Percentiles rank a stretch among this genome's conserved stretches.
Evolutionary conservation across 2,797 vertebrate genomes (phyloP).

Genomic region (Anguilla marmorata): DNA sequence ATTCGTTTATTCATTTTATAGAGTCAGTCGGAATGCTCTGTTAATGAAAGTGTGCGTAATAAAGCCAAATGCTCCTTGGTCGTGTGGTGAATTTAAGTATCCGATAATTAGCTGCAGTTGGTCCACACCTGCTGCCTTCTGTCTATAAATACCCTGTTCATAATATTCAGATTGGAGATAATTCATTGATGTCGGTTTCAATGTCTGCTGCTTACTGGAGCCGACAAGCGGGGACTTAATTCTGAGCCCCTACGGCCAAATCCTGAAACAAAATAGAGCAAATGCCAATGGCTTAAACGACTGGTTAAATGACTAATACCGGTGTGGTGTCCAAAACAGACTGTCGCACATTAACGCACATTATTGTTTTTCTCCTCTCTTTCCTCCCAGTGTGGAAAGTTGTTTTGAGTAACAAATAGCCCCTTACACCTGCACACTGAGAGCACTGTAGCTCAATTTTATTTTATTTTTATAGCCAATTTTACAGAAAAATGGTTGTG

Average conservation of each 20-base stretch:
- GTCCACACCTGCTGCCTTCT: constrained; percentile 1
- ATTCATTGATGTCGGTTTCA: constrained; percentile 10
- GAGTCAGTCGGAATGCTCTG: background rate
- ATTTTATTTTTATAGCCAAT: background rate
- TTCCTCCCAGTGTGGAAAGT: background rate
- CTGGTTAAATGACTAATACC: background rate
- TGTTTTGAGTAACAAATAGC: background rate
- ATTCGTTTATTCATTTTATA: background rate
- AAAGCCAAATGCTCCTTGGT: background rate
- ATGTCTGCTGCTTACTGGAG: background rate
- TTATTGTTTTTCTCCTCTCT: background rate
- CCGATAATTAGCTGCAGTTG: constrained; percentile 3
- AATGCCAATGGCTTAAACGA: background rate
- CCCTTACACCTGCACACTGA: background rate
- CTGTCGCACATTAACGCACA: background rate
- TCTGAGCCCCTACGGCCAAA: too few species aligned
- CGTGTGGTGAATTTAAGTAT: constrained; percentile 2
- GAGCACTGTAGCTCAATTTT: background rate
- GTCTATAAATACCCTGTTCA: constrained; percentile 2
- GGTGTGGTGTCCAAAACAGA: background rate
- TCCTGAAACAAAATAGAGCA: background rate
- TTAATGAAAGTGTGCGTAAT: background rate
- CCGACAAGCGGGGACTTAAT: background rate
- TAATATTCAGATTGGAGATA: background rate
- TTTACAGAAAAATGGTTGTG: background rate